Evolutionary conservation across 2,888 invertebrate species (phyloP).

Genomic region (Epirrhoe alternata): DNA sequence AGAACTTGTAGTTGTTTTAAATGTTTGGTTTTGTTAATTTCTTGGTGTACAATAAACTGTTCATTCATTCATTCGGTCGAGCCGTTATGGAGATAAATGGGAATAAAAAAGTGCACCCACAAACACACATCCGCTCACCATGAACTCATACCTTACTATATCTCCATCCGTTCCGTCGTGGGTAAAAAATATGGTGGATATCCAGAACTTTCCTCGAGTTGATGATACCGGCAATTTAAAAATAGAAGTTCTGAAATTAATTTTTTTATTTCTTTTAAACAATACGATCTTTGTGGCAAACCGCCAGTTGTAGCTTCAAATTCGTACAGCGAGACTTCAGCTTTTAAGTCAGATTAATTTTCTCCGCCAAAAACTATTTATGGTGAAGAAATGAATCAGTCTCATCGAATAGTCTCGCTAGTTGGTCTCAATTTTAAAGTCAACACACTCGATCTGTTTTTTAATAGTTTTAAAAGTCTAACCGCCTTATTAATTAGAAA

Average conservation of each 20-base stretch:
- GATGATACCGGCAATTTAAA: slow-evolving; percentile 1
- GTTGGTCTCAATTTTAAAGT: slow-evolving; percentile 13
- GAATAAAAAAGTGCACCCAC: too few relatives aligned
- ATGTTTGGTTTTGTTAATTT: too few relatives aligned
- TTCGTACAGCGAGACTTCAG: neutral
- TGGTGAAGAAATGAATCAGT: slow-evolving; percentile 12
- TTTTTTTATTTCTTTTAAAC: slow-evolving; percentile 38
- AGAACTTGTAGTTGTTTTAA: too few relatives aligned
- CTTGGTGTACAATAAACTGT: too few relatives aligned
- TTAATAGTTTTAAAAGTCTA: slow-evolving; percentile 11
- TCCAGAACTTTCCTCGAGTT: too few relatives aligned
- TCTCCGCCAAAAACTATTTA: slow-evolving; percentile 16
- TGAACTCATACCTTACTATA: too few relatives aligned
- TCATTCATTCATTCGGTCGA: too few relatives aligned
- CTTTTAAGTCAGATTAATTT: slow-evolving; percentile 5
- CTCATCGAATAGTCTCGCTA: slow-evolving; percentile 6
- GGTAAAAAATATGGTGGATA: too few relatives aligned
- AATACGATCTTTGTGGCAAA: slow-evolving; percentile 30
- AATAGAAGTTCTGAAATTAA: slow-evolving; percentile 35
- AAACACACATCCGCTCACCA: too few relatives aligned
- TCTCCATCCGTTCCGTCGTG: too few relatives aligned
- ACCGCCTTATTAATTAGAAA: too few relatives aligned
- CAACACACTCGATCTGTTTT: slow-evolving; percentile 6
- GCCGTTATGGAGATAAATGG: too few relatives aligned
- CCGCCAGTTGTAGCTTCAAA: slow-evolving; percentile 30